Evolutionary conservation across 2,888 invertebrate species (phyloP), one percentile per base, ranked within the genome.

Genomic region (Watsonalla binaria): DNA sequence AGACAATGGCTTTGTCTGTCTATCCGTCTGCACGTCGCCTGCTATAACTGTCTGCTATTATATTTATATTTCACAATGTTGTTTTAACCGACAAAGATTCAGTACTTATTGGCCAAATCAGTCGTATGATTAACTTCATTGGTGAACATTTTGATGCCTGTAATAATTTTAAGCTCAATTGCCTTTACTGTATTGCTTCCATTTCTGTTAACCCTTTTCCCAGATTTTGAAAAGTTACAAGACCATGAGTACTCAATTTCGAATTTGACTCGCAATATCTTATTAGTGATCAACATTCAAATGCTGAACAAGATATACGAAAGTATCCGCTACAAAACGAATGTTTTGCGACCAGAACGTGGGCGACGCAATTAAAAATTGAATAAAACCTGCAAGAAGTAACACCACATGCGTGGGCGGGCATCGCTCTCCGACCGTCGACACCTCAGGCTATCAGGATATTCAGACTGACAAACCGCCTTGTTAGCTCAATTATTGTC

Each of bases 1-100:
- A 84, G 78, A 90, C 90, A 90, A 90, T 87, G 85, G 78, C 89
- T 88, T 90, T 89, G 89, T 88, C 83, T 79, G 82, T 79, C 78
- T 76, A 75, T 82, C 74, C 72, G 80, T 80, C 80, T 72, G 73
- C 71, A 65, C 72, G 83, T 81, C 81, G 81, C 79, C 76, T 67
- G 64, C 70, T 74, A 66, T 83, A 80, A 82, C 84, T 77, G 82
- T 80, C 77, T 68, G 66, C 66, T 60, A 59, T 66, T 73, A 59
- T n/a, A 48, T 35, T 73, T 78, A 70, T 66, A 71, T 76, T 76
- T 80, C 76, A 78, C 79, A 73, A 72, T 75, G 76, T 72, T 72
- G 75, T 78, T 80, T 78, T 64, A 70, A 70, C 71, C 72, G 70
- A 70, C 77, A 76, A 80, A 79, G 74, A 63, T 57, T 60, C 53